These are phyloP conservation scores for Drosophila nebulosa DNA, from an alignment of 1,140 invertebrate genomes.

Conservation along the genomic window DNA sequence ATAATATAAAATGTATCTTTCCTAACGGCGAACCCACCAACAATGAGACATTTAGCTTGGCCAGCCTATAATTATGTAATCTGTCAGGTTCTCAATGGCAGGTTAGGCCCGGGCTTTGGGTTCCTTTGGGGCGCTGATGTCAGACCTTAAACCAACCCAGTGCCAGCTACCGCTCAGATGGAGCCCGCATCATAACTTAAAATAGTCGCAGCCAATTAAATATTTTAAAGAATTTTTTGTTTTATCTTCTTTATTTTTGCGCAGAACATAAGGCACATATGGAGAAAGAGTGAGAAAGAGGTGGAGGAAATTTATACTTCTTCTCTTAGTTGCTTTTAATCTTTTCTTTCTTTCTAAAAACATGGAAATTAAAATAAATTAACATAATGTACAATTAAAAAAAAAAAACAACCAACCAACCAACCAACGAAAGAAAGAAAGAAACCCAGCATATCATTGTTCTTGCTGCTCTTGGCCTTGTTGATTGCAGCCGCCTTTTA, in stretches of 20 bases:
- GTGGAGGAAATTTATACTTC: constrained; percentile 31
- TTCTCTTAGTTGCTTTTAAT: constrained; percentile 43
- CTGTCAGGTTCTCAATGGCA: constrained; percentile 50
- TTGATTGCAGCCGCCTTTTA: constrained; percentile 48
- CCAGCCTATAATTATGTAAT: constrained; percentile 68
- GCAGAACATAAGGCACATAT: constrained; percentile 19
- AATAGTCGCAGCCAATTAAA: constrained; percentile 71
- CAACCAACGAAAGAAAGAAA: background rate
- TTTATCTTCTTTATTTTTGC: constrained; percentile 8
- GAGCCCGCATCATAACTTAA: constrained; percentile 69
- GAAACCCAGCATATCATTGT: constrained; percentile 39
- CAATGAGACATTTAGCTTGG: constrained; percentile 31
- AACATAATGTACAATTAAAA: constrained; percentile 58
- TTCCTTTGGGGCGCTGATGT: constrained; percentile 62
- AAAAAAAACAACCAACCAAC: constrained; percentile 17
- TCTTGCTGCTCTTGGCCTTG: constrained; percentile 28
- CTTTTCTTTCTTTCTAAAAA: constrained; percentile 36
- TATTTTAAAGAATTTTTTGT: constrained; percentile 55
- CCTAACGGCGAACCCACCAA: constrained; percentile 33
- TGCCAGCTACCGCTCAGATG: background rate
- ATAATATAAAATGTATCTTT: constrained; percentile 52
- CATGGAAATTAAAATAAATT: constrained; percentile 68
- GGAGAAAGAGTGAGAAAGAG: constrained; percentile 8
- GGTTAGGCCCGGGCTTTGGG: background rate
- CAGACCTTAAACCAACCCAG: constrained; percentile 49